Base-by-base conservation (phyloP, 1,140 invertebrate species). In the Drosophila suzukii region DNA sequence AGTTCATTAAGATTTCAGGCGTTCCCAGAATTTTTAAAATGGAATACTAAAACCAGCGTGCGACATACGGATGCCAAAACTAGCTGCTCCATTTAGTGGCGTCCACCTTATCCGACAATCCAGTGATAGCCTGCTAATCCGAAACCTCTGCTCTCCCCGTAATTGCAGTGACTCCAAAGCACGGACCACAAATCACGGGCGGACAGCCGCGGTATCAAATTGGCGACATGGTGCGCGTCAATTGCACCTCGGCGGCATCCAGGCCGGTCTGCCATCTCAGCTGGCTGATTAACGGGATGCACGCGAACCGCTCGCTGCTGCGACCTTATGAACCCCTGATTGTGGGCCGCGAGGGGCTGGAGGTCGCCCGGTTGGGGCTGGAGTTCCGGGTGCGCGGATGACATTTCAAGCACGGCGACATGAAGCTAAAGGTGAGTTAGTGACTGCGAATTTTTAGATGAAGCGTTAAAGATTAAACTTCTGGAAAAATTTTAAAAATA, bases 251-350 rank as follows among this genome's bases (percentile, higher is more conserved):
- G 20, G 95, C 95, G 12, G 93, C 94, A 67, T 97, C 97, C 4
- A 95, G 97, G 82, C 97, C 97, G 1, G 96, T 97, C 3, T 96
- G 97, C 38, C 94, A 96, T 77, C 94, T 98, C 49, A 94, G 94
- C 36, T 98, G 97, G 97, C 97, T 96, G 93, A 96, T 98, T 92
- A 98, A 98, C 91, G 96, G 96, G 47, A 95, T 97, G 86, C 95
- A 95, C 85, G 96, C 96, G 85, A 95, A 94, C 76, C 53, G 92
- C 0, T 78, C 90, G 0, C 91, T 93, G 8, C 75, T 93, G 17
- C 91, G 78, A 0, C 84, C 81, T 32, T 92, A 91, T 51, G 89
- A 91, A n/a, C 90, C 89, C 8, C 67, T 89, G 38, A 59, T 86
- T 53, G 91, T 91, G n/a, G 91, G 91, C 2, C 78, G 91, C 17